These are phyloP conservation scores for Anhinga anhinga DNA, from an alignment of 2,113 vertebrate genomes.

Conservation along the genomic window DNA sequence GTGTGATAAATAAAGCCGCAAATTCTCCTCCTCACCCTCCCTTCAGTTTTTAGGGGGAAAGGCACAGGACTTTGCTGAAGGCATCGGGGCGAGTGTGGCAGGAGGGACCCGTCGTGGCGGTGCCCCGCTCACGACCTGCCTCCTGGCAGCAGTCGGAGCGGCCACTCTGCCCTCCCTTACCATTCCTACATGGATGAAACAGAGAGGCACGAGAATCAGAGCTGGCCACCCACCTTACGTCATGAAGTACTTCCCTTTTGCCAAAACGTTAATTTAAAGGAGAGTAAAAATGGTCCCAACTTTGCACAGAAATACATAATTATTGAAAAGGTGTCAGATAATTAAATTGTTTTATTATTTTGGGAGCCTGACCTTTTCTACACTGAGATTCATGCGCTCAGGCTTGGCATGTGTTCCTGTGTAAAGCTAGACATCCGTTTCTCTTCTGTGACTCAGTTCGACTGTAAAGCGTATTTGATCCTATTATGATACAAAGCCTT, in stretches of 20 bases:
- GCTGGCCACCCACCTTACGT: background rate
- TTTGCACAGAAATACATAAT: background rate
- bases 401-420: background rate
- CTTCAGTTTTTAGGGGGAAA: background rate
- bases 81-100: rapidly evolving
- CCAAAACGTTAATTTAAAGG: background rate
- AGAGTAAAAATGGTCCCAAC: background rate
- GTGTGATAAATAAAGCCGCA: background rate
- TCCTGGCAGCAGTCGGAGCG: rapidly evolving
- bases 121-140: background rate
- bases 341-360: background rate
- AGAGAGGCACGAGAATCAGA: background rate
- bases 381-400: background rate
- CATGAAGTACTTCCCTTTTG: background rate
- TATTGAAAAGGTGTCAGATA: background rate
- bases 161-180: background rate
- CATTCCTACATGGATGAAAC: background rate
- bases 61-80: background rate
- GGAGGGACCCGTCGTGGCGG: rapidly evolving
- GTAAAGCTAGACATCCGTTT: background rate
- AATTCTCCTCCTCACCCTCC: background rate
- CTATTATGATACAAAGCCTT: background rate
- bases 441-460: background rate
- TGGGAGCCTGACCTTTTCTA: background rate
- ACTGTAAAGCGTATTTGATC: background rate